phyloP scores from a whole-genome alignment of 2,113 vertebrate genomes.

The Tychaedon coryphoeus region DNA sequence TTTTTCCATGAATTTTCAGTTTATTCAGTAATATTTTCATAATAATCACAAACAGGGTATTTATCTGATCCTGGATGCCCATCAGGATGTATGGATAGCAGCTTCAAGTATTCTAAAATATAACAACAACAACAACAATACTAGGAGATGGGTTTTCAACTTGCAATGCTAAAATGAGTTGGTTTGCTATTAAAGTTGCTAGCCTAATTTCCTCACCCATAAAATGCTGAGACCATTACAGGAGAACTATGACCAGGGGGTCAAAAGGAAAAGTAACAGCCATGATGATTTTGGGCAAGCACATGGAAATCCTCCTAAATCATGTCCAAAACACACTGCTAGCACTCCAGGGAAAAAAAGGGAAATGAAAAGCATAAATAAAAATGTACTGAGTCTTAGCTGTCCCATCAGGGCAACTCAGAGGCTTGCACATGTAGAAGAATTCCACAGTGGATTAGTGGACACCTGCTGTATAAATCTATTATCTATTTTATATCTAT shows the following conservation, averaged over 20 bases:
- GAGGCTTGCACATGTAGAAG: not conserved
- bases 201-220: not conserved
- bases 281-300: not conserved
- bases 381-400: not conserved
- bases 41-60: not conserved
- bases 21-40: not conserved
- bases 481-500: too few relatives aligned
- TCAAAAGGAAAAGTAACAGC: not conserved
- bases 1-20: not conserved
- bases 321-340: not conserved
- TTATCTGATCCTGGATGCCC: not conserved
- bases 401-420: not conserved
- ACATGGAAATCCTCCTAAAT: not conserved
- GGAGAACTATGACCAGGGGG: not conserved
- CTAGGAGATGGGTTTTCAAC: not conserved
- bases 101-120: not conserved
- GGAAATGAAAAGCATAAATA: not conserved
- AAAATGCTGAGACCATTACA: not conserved
- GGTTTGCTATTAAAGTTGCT: not conserved
- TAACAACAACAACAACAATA: not conserved
- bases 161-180: not conserved
- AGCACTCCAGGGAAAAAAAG: accelerated
- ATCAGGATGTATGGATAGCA: not conserved
- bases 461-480: not conserved
- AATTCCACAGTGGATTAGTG: not conserved